Percentiles rank a stretch among this genome's conserved stretches.
These are phyloP conservation scores for Sciurus carolinensis DNA, from an alignment of 2,797 vertebrate species.

Conservation along the genomic window DNA sequence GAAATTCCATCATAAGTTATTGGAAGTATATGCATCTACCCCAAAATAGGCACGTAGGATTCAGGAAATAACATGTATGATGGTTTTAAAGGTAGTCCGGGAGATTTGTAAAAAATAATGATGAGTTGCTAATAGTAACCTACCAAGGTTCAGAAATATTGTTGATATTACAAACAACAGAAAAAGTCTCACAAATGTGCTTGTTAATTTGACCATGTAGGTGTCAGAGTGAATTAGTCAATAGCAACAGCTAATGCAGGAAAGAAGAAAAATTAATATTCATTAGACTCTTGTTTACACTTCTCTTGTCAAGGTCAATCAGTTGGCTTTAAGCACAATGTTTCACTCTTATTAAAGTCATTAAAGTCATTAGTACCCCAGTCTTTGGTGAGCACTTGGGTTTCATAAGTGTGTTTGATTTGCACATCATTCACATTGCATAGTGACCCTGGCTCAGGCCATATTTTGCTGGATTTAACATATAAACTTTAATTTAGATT, in stretches of 20 bases:
- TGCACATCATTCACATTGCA: neutral
- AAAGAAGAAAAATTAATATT: slow-evolving; percentile 85
- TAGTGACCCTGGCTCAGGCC: neutral
- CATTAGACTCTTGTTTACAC: slow-evolving; percentile 83
- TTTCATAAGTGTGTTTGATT: slow-evolving; percentile 63
- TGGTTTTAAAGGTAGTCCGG: slow-evolving; percentile 29
- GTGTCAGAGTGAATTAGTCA: slow-evolving; percentile 84
- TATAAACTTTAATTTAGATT: neutral
- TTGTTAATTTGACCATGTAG: slow-evolving; percentile 81
- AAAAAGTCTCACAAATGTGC: slow-evolving; percentile 70
- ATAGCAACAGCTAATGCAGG: slow-evolving; percentile 76
- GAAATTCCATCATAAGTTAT: slow-evolving; percentile 39
- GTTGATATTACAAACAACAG: slow-evolving; percentile 68
- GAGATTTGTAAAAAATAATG: slow-evolving; percentile 58
- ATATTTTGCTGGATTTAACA: slow-evolving; percentile 61
- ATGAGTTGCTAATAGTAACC: slow-evolving; percentile 56
- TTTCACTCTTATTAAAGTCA: slow-evolving; percentile 80
- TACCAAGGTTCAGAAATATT: slow-evolving; percentile 62
- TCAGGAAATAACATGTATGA: neutral
- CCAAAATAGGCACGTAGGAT: neutral
- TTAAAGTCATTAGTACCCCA: slow-evolving; percentile 77
- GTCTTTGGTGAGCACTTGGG: slow-evolving; percentile 25
- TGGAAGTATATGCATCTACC: neutral
- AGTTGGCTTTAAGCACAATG: slow-evolving; percentile 79
- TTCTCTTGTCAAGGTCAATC: slow-evolving; percentile 84